These are phyloP conservation scores for Leptobrachium ailaonicum DNA, from an alignment of 2,113 vertebrate species.

Conservation along the genomic window DNA sequence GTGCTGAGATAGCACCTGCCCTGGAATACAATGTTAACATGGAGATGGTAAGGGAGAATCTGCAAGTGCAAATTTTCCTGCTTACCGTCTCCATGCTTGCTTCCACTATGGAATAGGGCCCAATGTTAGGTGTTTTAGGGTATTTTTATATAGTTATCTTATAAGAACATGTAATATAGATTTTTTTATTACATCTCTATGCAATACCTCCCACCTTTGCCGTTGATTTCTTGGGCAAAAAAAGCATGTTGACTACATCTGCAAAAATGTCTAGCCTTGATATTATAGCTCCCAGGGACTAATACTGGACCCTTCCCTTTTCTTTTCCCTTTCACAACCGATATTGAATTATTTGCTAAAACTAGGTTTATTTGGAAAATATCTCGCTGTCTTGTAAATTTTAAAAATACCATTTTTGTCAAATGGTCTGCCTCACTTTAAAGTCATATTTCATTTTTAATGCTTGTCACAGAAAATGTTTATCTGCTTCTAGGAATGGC, in stretches of 20 bases:
- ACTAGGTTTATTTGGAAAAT: constrained; percentile 9
- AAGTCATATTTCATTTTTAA: constrained; percentile 15
- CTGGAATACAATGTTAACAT: no score
- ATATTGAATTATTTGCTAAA: constrained; percentile 12
- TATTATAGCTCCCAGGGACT: constrained; percentile 14
- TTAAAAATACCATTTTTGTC: background rate
- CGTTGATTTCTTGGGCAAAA: background rate
- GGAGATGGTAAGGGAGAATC: no score
- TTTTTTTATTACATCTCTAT: no score
- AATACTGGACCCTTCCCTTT: background rate
- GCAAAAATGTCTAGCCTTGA: constrained; percentile 2
- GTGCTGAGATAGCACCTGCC: no score
- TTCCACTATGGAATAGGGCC: no score
- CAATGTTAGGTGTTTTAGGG: no score
- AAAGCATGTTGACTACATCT: background rate
- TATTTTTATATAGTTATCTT: no score
- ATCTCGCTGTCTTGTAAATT: background rate
- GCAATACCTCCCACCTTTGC: background rate
- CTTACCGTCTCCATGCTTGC: no score
- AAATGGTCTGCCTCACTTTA: constrained; percentile 19
- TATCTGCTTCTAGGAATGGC: background rate
- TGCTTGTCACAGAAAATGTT: background rate
- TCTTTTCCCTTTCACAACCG: background rate
- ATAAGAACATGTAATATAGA: no score
- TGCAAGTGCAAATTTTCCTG: no score